phyloP scores from a whole-genome alignment of 2,113 vertebrate genomes.

The Casuarius casuarius region DNA sequence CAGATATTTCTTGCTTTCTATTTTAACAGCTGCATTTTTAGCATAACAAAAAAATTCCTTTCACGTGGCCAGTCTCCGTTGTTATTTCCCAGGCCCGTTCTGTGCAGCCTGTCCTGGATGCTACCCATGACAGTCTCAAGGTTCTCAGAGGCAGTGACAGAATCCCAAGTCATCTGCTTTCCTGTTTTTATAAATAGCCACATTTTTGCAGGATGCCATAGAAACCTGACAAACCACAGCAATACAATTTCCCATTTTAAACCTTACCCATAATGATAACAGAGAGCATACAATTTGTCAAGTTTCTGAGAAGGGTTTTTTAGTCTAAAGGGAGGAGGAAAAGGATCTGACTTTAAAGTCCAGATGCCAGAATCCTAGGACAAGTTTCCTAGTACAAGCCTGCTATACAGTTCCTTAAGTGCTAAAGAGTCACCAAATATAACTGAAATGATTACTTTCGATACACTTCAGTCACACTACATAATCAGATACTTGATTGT shows the following conservation, averaged over 20 bases:
- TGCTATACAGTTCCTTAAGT: background rate
- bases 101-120: background rate
- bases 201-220: background rate
- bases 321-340: background rate
- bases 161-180: background rate
- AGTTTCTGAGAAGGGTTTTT: background rate
- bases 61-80: background rate
- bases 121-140: background rate
- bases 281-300: background rate
- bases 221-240: background rate
- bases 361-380: background rate
- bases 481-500: background rate
- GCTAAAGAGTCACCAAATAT: background rate
- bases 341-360: background rate
- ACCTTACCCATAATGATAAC: background rate
- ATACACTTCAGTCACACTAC: background rate
- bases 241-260: background rate
- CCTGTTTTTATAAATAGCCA: accelerated
- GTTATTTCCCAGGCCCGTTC: background rate
- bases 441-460: background rate
- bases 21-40: background rate
- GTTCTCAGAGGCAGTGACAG: background rate
- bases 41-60: background rate
- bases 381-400: background rate
- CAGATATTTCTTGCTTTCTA: slow-evolving; percentile 8